Conservation (phyloP, 2,888 invertebrate genomes). For the Drosophila siamana region DNA sequence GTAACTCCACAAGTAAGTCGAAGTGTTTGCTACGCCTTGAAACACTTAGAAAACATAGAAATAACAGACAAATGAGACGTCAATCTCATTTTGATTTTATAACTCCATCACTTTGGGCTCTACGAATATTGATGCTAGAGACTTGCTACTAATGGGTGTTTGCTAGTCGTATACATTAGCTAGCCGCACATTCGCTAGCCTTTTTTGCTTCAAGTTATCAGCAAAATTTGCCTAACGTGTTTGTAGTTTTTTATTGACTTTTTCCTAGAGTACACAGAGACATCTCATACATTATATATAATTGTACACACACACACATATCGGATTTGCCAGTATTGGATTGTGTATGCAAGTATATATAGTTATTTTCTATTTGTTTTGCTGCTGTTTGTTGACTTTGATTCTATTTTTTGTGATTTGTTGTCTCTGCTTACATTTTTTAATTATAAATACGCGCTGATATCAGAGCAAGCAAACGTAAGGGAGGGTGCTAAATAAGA, state of each 20-base stretch:
- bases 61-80: no score
- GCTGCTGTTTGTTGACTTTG: constrained; percentile 20
- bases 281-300: constrained; percentile 12
- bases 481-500: constrained; percentile 4
- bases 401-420: constrained; percentile 33
- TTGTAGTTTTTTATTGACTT: constrained; percentile 39
- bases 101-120: no score
- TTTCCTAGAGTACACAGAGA: constrained; percentile 20
- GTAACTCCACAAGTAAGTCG: not conserved
- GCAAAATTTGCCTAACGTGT: constrained; percentile 59
- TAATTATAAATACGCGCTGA: constrained; percentile 64
- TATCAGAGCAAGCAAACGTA: constrained; percentile 20
- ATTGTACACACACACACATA: constrained; percentile 17
- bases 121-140: no score
- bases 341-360: constrained; percentile 12
- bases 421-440: constrained; percentile 46
- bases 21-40: not conserved
- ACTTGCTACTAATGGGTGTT: constrained; percentile 17
- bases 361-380: constrained; percentile 31
- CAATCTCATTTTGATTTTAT: no score
- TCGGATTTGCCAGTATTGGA: constrained; percentile 14
- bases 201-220: constrained; percentile 56
- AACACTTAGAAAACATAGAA: no score
- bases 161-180: not conserved
- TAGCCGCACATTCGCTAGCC: not conserved